Percentiles rank a stretch among this genome's conserved stretches.
Conservation (phyloP, 64 coral and sea anemone genomes). For the Acropora yongei region DNA sequence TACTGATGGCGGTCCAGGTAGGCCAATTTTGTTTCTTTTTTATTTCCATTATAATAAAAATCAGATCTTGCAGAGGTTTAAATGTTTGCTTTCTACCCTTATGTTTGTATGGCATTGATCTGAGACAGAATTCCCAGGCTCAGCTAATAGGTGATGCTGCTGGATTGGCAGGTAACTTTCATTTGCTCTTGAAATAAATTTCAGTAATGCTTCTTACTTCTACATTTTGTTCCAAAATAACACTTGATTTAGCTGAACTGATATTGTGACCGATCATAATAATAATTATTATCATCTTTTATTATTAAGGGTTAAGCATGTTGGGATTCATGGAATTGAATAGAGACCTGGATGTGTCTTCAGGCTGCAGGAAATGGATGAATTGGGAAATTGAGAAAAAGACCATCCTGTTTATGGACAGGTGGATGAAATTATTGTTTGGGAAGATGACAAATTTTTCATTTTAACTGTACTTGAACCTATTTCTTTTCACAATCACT, state of each 20-base stretch:
- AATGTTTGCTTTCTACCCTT: not conserved
- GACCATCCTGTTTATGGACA: too few species aligned
- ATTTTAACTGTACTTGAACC: constrained; percentile 35
- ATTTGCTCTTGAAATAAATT: constrained; percentile 1
- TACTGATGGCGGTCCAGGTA: constrained; percentile 43
- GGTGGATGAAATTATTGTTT: not conserved
- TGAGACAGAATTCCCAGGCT: constrained; percentile 18
- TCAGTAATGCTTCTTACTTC: not conserved
- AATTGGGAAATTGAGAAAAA: not conserved
- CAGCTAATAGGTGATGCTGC: constrained; percentile 16
- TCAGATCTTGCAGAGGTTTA: constrained; percentile 7
- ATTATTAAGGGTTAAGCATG: constrained; percentile 39
- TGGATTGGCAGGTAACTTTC: constrained; percentile 35
- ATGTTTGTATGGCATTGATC: constrained; percentile 43
- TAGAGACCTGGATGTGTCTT: constrained; percentile 52
- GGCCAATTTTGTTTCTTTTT: not conserved
- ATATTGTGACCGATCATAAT: constrained; percentile 9
- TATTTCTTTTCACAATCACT: constrained; percentile 25
- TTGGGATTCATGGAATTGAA: constrained; percentile 45
- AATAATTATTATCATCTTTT: constrained; percentile 6
- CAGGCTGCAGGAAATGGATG: constrained; percentile 32
- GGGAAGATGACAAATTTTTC: constrained; percentile 45
- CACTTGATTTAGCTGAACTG: constrained; percentile 23
- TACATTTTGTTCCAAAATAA: constrained; percentile 12
- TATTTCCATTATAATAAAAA: not conserved